A percentile compares a stretch with the other conserved stretches of the same genome.
phyloP scores from a whole-genome alignment of 2,113 vertebrate species.

The Amia ocellicauda region DNA sequence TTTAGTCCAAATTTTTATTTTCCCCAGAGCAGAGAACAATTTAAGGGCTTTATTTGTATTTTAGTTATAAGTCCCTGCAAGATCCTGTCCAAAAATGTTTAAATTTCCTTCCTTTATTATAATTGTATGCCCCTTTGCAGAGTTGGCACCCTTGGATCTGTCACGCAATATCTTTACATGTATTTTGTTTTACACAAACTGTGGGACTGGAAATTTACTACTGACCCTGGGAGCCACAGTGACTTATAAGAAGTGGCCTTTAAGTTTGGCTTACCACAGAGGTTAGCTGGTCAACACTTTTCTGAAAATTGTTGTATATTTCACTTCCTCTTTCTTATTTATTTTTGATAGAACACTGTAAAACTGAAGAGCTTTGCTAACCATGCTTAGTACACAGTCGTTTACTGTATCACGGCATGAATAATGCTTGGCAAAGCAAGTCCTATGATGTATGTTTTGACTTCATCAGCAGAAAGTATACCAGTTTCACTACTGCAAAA shows the following conservation, averaged over 20 bases:
- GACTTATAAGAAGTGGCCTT: conserved; percentile 20
- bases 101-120: conserved; percentile 66
- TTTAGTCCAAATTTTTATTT: conserved; percentile 28
- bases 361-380: too few species aligned
- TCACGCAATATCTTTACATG: conserved; percentile 28
- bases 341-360: not conserved
- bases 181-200: conserved; percentile 36
- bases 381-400: conserved; percentile 1
- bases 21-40: conserved; percentile 47
- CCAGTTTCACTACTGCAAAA: conserved; percentile 54
- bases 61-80: conserved; percentile 48
- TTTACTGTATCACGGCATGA: conserved; percentile 44
- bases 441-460: conserved; percentile 26
- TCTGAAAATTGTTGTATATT: conserved; percentile 41
- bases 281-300: conserved; percentile 34
- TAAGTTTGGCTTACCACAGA: conserved; percentile 12
- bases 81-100: conserved; percentile 37
- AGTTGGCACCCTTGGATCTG: conserved; percentile 49
- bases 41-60: conserved; percentile 47
- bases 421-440: conserved; percentile 56
- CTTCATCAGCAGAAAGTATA: conserved; percentile 50
- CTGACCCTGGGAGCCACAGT: conserved; percentile 44
- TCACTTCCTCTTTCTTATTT: conserved; percentile 36
- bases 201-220: conserved; percentile 37
- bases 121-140: conserved; percentile 36